These are phyloP conservation scores for Cenopis cana DNA, from an alignment of 2,888 invertebrate genomes.

Conservation along the genomic window DNA sequence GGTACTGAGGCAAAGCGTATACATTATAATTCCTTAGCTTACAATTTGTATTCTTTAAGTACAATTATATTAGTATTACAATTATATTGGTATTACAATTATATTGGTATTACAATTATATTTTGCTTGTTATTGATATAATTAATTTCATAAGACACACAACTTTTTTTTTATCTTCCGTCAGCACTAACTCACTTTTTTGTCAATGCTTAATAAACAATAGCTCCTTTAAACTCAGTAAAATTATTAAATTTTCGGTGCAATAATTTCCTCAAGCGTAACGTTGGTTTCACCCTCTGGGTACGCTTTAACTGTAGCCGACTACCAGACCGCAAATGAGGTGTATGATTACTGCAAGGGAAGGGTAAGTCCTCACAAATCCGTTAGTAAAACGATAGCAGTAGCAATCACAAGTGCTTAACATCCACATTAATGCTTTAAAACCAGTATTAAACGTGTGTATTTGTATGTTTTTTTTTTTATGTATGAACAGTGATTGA, in stretches of 20 bases:
- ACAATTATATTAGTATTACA: no score
- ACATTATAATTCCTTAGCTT: no score
- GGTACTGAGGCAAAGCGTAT: no score
- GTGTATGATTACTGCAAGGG: constrained; percentile 1
- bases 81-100: no score
- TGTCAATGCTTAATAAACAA: neutral
- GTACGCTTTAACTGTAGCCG: neutral
- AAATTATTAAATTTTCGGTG: neutral
- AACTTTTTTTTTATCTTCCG: neutral
- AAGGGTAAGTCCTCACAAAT: constrained; percentile 1
- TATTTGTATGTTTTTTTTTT: no score
- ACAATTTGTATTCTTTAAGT: no score
- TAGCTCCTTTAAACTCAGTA: neutral
- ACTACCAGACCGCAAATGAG: constrained; percentile 2
- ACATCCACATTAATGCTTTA: neutral
- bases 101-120: no score
- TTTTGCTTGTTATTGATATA: neutral
- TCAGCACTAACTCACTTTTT: neutral
- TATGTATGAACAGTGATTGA: no score
- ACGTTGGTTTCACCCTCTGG: neutral
- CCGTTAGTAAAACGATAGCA: neutral
- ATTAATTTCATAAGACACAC: neutral
- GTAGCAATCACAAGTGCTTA: constrained; percentile 4
- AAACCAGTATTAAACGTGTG: neutral
- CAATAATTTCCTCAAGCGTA: neutral